phyloP scores from a whole-genome alignment of 2,113 vertebrate species.

The Stigmatopora argus region DNA sequence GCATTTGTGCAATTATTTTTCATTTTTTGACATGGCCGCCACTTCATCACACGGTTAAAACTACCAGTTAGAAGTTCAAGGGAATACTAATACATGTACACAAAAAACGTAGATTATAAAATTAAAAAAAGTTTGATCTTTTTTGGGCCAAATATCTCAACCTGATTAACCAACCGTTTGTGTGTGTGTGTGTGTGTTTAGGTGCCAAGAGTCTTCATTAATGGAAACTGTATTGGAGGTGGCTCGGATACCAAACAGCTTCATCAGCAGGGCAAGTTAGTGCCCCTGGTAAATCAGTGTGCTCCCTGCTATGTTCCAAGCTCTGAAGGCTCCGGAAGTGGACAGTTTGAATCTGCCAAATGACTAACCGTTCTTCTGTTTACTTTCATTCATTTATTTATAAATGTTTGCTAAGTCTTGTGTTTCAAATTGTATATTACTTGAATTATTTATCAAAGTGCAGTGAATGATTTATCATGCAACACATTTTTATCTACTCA shows the following conservation, averaged over 20 bases:
- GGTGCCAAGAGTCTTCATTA: constrained; percentile 94
- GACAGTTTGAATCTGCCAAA: constrained; percentile 43
- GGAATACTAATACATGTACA: no score
- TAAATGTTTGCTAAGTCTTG: constrained; percentile 19
- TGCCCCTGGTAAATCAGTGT: constrained; percentile 81
- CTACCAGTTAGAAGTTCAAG: no score
- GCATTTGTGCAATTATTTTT: no score
- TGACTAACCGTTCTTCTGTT: constrained; percentile 55
- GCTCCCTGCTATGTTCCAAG: constrained; percentile 58
- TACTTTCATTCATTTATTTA: constrained; percentile 33
- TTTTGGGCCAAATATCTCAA: no score
- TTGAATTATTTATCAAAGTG: constrained; percentile 30
- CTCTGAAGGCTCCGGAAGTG: constrained; percentile 60
- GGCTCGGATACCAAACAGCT: constrained; percentile 83
- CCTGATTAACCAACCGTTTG: no score
- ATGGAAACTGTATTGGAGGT: constrained; percentile 87
- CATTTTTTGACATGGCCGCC: no score
- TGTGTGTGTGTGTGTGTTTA: constrained; percentile 37
- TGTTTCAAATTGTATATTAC: constrained; percentile 14
- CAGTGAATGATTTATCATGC: constrained; percentile 13
- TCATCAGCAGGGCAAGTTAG: constrained; percentile 82
- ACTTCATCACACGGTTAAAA: no score
- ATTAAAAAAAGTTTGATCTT: no score
- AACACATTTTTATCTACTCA: constrained; percentile 1
- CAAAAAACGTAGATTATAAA: no score